Evolutionary conservation across 2,888 invertebrate species (phyloP).

Genomic region (Octonoba sinensis): DNA sequence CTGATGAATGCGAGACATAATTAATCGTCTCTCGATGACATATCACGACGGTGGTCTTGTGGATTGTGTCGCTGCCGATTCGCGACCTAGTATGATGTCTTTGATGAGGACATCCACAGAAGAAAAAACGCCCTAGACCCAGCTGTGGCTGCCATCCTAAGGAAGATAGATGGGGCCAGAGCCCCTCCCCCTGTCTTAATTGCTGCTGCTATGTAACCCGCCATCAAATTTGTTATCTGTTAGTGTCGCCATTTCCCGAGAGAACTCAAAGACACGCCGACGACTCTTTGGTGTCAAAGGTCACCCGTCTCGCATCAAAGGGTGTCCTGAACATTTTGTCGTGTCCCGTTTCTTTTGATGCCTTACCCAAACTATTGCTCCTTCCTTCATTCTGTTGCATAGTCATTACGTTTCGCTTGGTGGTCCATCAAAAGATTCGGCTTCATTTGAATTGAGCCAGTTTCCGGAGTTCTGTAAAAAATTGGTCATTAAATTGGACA

Average conservation of each 20-base stretch:
- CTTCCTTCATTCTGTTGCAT: not conserved
- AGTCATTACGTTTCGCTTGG: no score
- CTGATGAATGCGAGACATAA: conserved; percentile 12
- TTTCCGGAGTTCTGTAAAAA: no score
- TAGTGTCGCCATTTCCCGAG: conserved; percentile 51
- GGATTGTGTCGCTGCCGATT: conserved; percentile 5
- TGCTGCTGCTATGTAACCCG: conserved; percentile 55
- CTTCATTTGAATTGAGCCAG: no score
- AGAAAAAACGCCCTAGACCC: conserved; percentile 39
- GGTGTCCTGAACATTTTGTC: conserved; percentile 20
- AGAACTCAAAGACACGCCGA: conserved; percentile 51
- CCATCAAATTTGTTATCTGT: conserved; percentile 63
- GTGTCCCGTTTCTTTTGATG: conserved; percentile 11
- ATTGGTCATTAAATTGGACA: no score
- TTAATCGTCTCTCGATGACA: conserved; percentile 34
- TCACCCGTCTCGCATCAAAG: conserved; percentile 30
- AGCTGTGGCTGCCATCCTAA: conserved; percentile 59
- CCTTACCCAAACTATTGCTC: conserved; percentile 15
- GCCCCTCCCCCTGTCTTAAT: conserved; percentile 60
- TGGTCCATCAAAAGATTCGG: no score
- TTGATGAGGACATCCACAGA: conserved; percentile 6
- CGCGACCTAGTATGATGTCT: conserved; percentile 24
- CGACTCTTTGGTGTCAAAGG: conserved; percentile 35
- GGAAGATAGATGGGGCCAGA: conserved; percentile 50
- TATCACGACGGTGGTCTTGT: conserved; percentile 25